phyloP scores from a whole-genome alignment of 2,113 vertebrate genomes.

The Desmodus rotundus region DNA sequence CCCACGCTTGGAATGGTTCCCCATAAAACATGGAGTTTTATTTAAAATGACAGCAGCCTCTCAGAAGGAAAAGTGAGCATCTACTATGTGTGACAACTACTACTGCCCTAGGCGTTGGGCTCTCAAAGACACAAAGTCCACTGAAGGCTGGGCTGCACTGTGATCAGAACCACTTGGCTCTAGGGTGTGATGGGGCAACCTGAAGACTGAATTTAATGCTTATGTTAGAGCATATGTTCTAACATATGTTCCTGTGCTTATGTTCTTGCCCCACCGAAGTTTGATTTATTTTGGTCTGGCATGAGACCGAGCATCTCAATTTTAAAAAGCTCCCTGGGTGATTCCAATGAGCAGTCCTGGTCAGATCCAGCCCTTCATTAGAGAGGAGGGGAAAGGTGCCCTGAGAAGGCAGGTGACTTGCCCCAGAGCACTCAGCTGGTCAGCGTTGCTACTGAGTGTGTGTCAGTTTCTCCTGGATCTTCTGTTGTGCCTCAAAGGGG shows the following conservation, averaged over 20 bases:
- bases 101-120: not conserved
- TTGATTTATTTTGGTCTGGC: not conserved
- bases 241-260: too few species aligned
- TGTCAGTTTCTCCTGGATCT: not conserved
- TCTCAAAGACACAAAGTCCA: not conserved
- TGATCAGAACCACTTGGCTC: too few species aligned
- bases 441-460: not conserved
- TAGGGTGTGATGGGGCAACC: not conserved
- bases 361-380: not conserved
- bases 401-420: not conserved
- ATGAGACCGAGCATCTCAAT: not conserved
- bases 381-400: not conserved
- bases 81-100: not conserved
- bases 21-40: not conserved
- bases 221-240: not conserved
- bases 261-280: not conserved
- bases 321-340: not conserved
- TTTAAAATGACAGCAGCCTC: not conserved
- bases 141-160: not conserved
- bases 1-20: too few species aligned
- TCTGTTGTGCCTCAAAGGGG: not conserved
- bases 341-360: not conserved
- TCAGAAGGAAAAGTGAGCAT: not conserved
- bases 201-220: not conserved
- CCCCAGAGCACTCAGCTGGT: not conserved